phyloP scores from a whole-genome alignment of 2,888 invertebrate genomes.

The Zaprionus bogoriensis region DNA sequence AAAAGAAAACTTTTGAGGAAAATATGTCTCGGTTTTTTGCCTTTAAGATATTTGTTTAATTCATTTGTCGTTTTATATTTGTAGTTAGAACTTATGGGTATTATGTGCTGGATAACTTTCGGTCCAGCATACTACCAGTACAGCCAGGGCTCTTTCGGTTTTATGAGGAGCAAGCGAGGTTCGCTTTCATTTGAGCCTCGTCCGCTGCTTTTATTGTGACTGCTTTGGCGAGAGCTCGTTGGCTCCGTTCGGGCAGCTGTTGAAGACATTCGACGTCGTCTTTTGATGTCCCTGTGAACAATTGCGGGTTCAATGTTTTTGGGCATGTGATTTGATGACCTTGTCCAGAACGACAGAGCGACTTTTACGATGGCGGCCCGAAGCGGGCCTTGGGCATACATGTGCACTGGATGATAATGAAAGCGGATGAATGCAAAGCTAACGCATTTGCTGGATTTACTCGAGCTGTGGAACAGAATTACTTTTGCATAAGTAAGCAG shows the following conservation, averaged over 20 bases:
- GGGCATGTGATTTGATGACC: slow-evolving; percentile 60
- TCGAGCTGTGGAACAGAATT: neutral
- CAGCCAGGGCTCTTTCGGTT: slow-evolving; percentile 26
- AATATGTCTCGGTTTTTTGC: too few species aligned
- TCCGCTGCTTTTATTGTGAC: slow-evolving; percentile 45
- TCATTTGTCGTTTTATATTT: too few species aligned
- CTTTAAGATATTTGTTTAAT: too few species aligned
- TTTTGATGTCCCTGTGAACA: slow-evolving; percentile 59
- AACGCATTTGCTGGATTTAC: slow-evolving; percentile 5
- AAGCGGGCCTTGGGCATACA: neutral
- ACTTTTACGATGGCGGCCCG: slow-evolving; percentile 20
- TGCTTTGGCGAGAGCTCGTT: slow-evolving; percentile 22
- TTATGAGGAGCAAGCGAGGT: slow-evolving; percentile 56
- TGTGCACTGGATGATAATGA: slow-evolving; percentile 32
- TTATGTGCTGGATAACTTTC: neutral
- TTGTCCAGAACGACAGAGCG: slow-evolving; percentile 34
- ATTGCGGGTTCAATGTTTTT: slow-evolving; percentile 54
- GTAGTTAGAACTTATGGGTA: too few species aligned
- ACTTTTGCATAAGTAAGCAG: slow-evolving; percentile 14
- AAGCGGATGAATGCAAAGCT: slow-evolving; percentile 27
- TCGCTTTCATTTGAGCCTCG: slow-evolving; percentile 44
- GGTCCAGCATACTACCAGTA: neutral
- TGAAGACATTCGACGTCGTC: slow-evolving; percentile 55
- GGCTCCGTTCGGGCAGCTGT: slow-evolving; percentile 35
- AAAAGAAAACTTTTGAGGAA: too few species aligned